These are phyloP conservation scores for Trichopoda pennipes DNA, from an alignment of 2,888 invertebrate genomes.

Conservation along the genomic window DNA sequence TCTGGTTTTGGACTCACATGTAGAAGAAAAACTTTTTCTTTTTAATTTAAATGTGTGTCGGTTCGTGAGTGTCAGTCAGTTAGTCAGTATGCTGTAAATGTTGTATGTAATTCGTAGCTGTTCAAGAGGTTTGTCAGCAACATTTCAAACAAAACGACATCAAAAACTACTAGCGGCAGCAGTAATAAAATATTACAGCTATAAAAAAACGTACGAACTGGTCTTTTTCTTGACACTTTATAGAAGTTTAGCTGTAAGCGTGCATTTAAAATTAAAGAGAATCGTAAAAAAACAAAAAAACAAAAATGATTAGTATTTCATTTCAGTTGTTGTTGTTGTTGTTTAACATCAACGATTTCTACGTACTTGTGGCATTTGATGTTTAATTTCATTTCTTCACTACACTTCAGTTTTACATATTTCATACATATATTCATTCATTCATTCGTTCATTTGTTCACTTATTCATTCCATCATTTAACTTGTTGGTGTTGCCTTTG, in stretches of 20 bases:
- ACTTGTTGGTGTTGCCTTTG: conserved; percentile 16
- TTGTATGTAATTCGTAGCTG: conserved; percentile 42
- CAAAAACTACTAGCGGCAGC: conserved; percentile 67
- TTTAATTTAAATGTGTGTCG: conserved; percentile 42
- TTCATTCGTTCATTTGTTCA: conserved; percentile 6
- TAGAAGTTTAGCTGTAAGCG: conserved; percentile 55
- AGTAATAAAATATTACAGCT: conserved; percentile 33
- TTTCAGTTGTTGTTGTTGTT: background rate
- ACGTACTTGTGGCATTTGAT: conserved; percentile 59
- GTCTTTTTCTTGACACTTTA: conserved; percentile 67
- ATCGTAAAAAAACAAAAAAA: conserved; percentile 18
- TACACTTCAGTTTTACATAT: conserved; percentile 10
- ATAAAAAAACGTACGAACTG: conserved; percentile 44
- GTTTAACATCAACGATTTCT: conserved; percentile 57
- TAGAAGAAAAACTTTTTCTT: conserved; percentile 30
- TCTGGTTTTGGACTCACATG: background rate
- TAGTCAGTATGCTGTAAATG: conserved; percentile 19
- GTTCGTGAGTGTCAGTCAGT: conserved; percentile 11
- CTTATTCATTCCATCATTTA: background rate
- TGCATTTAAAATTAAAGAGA: conserved; percentile 47
- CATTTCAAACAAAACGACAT: conserved; percentile 79
- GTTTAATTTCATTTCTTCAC: conserved; percentile 39
- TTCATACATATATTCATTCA: conserved; percentile 1
- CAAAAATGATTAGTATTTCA: background rate
- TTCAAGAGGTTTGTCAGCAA: conserved; percentile 80